Base-by-base conservation (phyloP, 2,797 vertebrate genomes). In the Otolemur crassicaudatus region DNA sequence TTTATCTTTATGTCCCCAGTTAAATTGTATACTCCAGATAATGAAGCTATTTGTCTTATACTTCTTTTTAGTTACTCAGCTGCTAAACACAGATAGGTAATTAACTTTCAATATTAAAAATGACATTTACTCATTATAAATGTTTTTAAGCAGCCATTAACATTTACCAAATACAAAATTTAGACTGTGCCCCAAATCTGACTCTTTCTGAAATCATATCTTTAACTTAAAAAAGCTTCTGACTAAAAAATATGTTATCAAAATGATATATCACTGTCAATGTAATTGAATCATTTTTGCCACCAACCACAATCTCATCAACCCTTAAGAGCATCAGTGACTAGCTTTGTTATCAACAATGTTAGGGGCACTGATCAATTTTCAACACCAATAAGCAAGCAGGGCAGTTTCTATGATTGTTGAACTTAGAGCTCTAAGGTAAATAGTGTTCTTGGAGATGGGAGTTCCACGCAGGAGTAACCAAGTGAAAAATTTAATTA, bases 21-120 rank as follows among this genome's bases (percentile, higher is more conserved):
- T 89, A 69, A 79, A 70, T 61, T 76, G 81, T 40, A 87, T 29
- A 19, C 37, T 69, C 40, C 58, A 63, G n/a, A 87, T 70, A 53
- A 61, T 67, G 31, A 72, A 70, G 11, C 11, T 40, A 4, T n/a
- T 86, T 88, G 12, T 82, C 34, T 88, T 80, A 25, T 56, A 49
- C 23, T 92, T 82, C 8, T 37, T 96, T 90, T 75, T 82, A 69
- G 65, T 96, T 92, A 40, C 56, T 80, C 20, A 87, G 16, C 34
- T 58, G 67, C 40, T 85, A 67, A 92, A 80, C 25, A 88, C 10
- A 90, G 20, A 60, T 63, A 70, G 27, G 0, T 77, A 80, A 61
- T 34, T 90, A 61, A 65, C 34, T 87, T 95, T 46, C 46, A 95
- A 60, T 5, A 31, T 67, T 83, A 84, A 90, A 34, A 63, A 87